Evolutionary conservation across 2,888 invertebrate genomes (phyloP), one percentile per base, ranked within the genome.

Genomic region (Meteorus cinctellus): DNA sequence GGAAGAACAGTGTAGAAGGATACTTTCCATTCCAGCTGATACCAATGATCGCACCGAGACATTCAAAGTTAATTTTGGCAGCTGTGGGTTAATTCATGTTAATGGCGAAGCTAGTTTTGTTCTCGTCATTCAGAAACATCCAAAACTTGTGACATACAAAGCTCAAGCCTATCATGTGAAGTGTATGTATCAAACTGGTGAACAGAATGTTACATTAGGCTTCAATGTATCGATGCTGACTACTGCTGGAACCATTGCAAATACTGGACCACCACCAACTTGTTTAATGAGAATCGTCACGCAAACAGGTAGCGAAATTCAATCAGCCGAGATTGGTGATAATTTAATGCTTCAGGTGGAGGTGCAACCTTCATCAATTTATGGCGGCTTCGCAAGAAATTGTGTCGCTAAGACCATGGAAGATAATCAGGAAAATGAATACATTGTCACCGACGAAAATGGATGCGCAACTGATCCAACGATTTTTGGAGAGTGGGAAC

Each of bases 81-180:
- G 94, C 82, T 98, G 97, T 86, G 97, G 97, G 79, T 92, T 98
- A 78, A 96, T 97, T 82, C 97, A 97, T 84, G 94, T 96, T 8
- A 96, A 97, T 89, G 97, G 97, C 70, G 93, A 96, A 88, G 97
- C 97, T 31, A 96, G 96, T 87, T 98, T 97, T 88, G 96, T 98
- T 1, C 91, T 98, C 62, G 97, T 98, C 31, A 96, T 98, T 87
- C 98, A 98, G 89, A 97, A 97, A 90, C 98, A 98, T 93, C 97
- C 97, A 0, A 97, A 97, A 91, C 92, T 98, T 72, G 95, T 98
- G 70, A 98, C 98, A 0, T 96, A 96, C 88, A 96, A 96, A 86
- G 97, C 98, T 5, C 97, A 97, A 89, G 98, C 98, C 1, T 98
- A 98, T 91, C 97, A 98, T 90, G 97, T 98, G 80, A 96, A 96